Percentiles rank a stretch among this genome's conserved stretches.
phyloP scores from a whole-genome alignment of 2,888 invertebrate species.

The Hypolimnas misippus region DNA sequence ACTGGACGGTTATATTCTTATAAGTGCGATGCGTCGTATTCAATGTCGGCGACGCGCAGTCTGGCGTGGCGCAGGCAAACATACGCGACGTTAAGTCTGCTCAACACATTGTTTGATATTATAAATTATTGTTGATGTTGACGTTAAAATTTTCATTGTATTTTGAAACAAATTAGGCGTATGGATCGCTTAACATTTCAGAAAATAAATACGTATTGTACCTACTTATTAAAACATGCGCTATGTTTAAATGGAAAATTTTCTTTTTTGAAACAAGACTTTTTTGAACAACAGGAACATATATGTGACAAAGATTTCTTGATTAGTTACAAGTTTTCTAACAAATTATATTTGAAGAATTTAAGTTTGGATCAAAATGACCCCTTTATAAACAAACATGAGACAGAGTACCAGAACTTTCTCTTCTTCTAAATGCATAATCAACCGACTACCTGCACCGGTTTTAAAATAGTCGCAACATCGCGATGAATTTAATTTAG shows the following conservation, averaged over 20 bases:
- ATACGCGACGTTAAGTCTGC: conserved; percentile 44
- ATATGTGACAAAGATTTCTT: no score
- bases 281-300: no score
- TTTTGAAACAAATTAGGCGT: no score
- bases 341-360: not conserved
- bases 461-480: conserved; percentile 39
- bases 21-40: conserved; percentile 29
- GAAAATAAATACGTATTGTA: no score
- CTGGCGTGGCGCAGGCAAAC: conserved; percentile 40
- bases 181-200: no score
- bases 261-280: no score
- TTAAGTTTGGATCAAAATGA: conserved; percentile 22
- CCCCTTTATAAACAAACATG: conserved; percentile 38
- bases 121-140: conserved; percentile 10
- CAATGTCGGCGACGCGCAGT: conserved; percentile 45
- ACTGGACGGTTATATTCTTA: conserved; percentile 30
- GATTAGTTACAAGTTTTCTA: not conserved
- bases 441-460: conserved; percentile 41
- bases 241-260: no score
- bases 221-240: not conserved
- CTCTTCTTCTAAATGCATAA: conserved; percentile 43
- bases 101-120: conserved; percentile 34
- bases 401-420: conserved; percentile 34
- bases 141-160: no score
- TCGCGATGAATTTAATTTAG: conserved; percentile 33